Conservation (phyloP, 2,888 invertebrate genomes). For the Tubiluchus corallicola region DNA sequence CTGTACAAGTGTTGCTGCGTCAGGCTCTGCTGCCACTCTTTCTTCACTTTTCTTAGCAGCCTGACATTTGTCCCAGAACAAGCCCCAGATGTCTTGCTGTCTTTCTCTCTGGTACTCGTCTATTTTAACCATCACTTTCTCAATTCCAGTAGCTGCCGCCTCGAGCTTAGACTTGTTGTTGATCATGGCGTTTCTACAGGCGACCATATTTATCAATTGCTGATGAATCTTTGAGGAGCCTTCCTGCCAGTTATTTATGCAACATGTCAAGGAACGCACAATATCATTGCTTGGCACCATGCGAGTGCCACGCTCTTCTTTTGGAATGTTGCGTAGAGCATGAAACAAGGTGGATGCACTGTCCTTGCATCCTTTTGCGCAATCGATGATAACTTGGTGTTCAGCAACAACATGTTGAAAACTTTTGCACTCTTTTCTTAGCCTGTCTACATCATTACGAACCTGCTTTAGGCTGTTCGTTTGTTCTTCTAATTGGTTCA, state of each 20-base stretch:
- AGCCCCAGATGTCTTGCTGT: slow-evolving; percentile 1
- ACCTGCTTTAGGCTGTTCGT: background rate
- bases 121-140: background rate
- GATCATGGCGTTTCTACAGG: background rate
- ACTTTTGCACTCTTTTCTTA: background rate
- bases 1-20: too few relatives aligned
- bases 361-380: too few relatives aligned
- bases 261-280: background rate
- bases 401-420: background rate
- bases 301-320: background rate
- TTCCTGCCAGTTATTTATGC: background rate
- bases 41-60: too few relatives aligned
- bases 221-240: background rate
- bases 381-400: background rate
- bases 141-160: background rate
- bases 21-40: too few relatives aligned
- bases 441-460: background rate
- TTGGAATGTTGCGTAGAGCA: background rate
- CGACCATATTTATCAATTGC: background rate
- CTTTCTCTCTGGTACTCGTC: background rate
- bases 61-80: too few relatives aligned
- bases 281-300: background rate
- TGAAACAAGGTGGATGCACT: background rate
- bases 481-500: background rate
- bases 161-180: background rate